Percentiles rank a stretch among this genome's conserved stretches.
phyloP scores from a whole-genome alignment of 2,113 vertebrate species.

The Lucifuga dentata region DNA sequence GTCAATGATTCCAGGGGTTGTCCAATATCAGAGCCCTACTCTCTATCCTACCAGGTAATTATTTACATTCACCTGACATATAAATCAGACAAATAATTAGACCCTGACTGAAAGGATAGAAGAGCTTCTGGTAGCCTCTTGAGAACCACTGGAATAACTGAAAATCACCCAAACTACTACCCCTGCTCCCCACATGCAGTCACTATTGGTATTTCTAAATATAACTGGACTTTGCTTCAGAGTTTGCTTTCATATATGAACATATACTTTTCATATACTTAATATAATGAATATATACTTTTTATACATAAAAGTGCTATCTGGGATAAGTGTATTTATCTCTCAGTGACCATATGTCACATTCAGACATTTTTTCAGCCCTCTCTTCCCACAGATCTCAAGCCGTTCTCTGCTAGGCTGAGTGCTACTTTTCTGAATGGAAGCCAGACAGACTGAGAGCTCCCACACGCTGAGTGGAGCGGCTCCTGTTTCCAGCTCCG shows the following conservation, averaged over 20 bases:
- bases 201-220: conserved; percentile 15
- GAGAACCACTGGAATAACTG: neutral
- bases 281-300: neutral
- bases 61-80: neutral
- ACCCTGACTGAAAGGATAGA: neutral
- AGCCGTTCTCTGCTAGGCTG: conserved; percentile 37
- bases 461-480: conserved; percentile 71
- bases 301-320: conserved; percentile 16
- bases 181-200: conserved; percentile 16
- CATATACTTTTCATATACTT: too few relatives aligned
- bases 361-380: conserved; percentile 12
- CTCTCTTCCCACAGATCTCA: conserved; percentile 37
- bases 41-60: neutral
- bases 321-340: conserved; percentile 37
- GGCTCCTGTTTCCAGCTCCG: conserved; percentile 77
- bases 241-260: conserved; percentile 7
- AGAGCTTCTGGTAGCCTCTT: neutral
- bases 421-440: conserved; percentile 77
- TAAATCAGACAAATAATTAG: neutral
- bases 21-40: neutral
- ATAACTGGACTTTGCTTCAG: conserved; percentile 9
- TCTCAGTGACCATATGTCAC: conserved; percentile 39
- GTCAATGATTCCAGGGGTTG: neutral
- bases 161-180: conserved; percentile 16
- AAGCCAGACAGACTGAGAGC: conserved; percentile 71